Conservation (phyloP, 2,797 vertebrate species). For the Adrianichthys oophorus region DNA sequence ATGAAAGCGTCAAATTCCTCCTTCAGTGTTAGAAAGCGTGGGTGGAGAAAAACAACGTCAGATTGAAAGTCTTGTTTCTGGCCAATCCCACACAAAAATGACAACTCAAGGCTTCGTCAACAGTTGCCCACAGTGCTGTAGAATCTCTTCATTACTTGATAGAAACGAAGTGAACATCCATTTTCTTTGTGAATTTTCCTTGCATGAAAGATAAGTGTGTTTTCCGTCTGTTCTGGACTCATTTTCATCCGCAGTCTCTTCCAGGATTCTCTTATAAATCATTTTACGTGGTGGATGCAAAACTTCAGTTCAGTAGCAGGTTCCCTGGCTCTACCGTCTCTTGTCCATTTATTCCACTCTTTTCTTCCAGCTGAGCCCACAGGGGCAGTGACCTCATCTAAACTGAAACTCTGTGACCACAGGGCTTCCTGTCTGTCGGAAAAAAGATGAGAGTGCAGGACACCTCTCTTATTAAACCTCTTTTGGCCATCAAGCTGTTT, state of each 20-base stretch:
- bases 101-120: too few relatives aligned
- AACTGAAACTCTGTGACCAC: conserved; percentile 70
- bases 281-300: conserved; percentile 39
- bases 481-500: conserved; percentile 69
- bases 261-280: conserved; percentile 64
- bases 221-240: conserved; percentile 43
- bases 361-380: conserved; percentile 72
- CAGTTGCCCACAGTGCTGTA: too few relatives aligned
- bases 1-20: too few relatives aligned
- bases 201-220: conserved; percentile 33
- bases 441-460: conserved; percentile 72
- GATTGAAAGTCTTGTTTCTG: too few relatives aligned
- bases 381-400: conserved; percentile 77
- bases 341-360: conserved; percentile 72
- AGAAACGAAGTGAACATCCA: conserved; percentile 33
- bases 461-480: conserved; percentile 75
- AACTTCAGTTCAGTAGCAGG: conserved; percentile 50
- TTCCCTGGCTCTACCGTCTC: conserved; percentile 49
- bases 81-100: too few relatives aligned
- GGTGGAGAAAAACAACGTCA: too few relatives aligned
- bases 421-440: conserved; percentile 69
- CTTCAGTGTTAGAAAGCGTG: too few relatives aligned
- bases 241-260: conserved; percentile 62
- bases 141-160: conserved; percentile 42
- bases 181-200: conserved; percentile 40